Evolutionary conservation across 2,113 vertebrate genomes (phyloP).

Genomic region (Himantopus leucocephalus): DNA sequence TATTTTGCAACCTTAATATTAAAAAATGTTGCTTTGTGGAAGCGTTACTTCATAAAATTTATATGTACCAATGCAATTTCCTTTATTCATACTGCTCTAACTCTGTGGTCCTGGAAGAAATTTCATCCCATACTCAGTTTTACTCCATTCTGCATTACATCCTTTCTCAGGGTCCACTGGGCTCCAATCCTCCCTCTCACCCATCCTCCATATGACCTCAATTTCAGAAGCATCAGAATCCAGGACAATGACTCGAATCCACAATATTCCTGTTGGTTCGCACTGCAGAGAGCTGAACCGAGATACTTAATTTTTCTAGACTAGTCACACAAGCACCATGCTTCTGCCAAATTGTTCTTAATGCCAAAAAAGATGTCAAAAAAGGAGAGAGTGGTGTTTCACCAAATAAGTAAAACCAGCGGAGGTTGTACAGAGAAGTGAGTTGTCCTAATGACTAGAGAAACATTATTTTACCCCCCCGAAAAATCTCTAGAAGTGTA

Average conservation of each 20-base stretch:
- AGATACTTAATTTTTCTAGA: not conserved
- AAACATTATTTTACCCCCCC: not conserved
- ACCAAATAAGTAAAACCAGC: not conserved
- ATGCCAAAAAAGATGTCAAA: not conserved
- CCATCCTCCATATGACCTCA: not conserved
- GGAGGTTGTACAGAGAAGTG: not conserved
- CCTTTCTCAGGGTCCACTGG: not conserved
- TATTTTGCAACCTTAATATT: not conserved
- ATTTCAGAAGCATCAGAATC: not conserved
- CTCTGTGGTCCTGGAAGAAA: not conserved
- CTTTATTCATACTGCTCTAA: not conserved
- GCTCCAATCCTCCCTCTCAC: not conserved
- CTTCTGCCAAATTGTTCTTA: not conserved
- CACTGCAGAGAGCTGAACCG: not conserved
- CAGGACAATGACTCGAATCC: not conserved
- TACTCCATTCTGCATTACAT: not conserved
- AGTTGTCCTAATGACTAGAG: not conserved
- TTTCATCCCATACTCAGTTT: not conserved
- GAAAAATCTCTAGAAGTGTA: not conserved
- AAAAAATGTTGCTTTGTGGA: not conserved
- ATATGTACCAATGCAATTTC: not conserved
- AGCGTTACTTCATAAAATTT: not conserved
- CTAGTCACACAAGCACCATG: not conserved
- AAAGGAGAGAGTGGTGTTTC: not conserved
- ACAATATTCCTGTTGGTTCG: not conserved